Evolutionary conservation across 2,888 invertebrate genomes (phyloP), one percentile per base, ranked within the genome.

Genomic region (Drosophila vallismaia): DNA sequence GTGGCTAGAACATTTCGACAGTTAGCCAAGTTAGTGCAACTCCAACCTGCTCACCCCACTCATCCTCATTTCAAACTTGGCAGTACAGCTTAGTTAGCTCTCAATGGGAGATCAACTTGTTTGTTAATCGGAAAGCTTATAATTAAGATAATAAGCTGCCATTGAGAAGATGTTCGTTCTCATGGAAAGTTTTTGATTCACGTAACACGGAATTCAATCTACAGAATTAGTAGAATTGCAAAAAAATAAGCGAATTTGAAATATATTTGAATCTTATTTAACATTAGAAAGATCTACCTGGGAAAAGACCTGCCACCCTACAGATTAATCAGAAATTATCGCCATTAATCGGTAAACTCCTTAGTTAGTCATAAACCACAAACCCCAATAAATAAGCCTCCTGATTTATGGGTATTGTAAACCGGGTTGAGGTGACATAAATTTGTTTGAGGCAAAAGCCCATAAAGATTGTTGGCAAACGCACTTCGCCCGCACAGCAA

Each of bases 91-190:
- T 36, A 42, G 31, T 36, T 36, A 38, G 28, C 2, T 69, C 28
- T 44, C 54, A 72, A 48, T 53, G 56, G 63, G 26, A 56, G 48
- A 56, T 60, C 49, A 70, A 71, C 71, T 54, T 79, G 75, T 75
- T 63, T 79, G 77, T 74, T 77, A 77, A 79, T 74, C 74, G 38
- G 52, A 63, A 38, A 57, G 56, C 76, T 74, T 82, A 76, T 77
- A 77, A 77, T 82, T 79, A 76, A 77, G 64, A 56, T 77, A 82
- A 77, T 81, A 66, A 66, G 75, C 67, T 71, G 64, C 26, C 53
- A 45, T 38, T 45, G 44, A 45, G 54, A 51, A 55, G 54, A 59
- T 53, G 38, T 55, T 26, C 36, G 26, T 24, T 79, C 79, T 62
- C 79, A 75, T 79, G 83, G 64, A 77, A 79, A 79, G 53, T 67